These are phyloP conservation scores for Leucozona laternaria DNA, from an alignment of 2,888 invertebrate species.

Conservation along the genomic window DNA sequence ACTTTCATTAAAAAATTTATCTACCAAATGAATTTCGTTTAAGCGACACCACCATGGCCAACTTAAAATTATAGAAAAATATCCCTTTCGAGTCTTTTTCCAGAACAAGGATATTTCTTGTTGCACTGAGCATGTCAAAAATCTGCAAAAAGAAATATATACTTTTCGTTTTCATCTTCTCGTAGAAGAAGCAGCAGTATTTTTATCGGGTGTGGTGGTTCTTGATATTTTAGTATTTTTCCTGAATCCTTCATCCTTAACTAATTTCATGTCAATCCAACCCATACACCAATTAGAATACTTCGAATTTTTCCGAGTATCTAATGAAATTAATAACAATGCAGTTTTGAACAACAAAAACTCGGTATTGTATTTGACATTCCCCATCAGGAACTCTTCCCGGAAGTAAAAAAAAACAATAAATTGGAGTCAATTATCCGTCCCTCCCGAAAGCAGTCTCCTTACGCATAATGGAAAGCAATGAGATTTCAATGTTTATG, in stretches of 20 bases:
- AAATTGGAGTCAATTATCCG: neutral
- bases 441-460: neutral
- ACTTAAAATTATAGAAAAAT: constrained; percentile 34
- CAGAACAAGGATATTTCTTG: constrained; percentile 54
- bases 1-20: neutral
- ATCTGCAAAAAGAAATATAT: constrained; percentile 12
- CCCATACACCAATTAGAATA: neutral
- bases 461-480: constrained; percentile 80
- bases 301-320: neutral
- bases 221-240: constrained; percentile 52
- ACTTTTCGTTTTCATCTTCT: constrained; percentile 41
- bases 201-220: constrained; percentile 70
- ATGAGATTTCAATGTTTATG: constrained; percentile 82
- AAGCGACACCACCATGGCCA: neutral
- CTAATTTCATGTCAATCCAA: constrained; percentile 36
- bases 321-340: neutral
- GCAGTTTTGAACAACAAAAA: neutral
- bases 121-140: constrained; percentile 74
- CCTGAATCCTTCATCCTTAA: constrained; percentile 21
- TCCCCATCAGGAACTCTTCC: neutral
- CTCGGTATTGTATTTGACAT: neutral
- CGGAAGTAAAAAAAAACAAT: neutral
- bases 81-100: constrained; percentile 51
- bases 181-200: constrained; percentile 15
- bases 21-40: neutral